These are phyloP conservation scores for Lateolabrax maculatus DNA, from an alignment of 2,797 vertebrate species.

Conservation along the genomic window DNA sequence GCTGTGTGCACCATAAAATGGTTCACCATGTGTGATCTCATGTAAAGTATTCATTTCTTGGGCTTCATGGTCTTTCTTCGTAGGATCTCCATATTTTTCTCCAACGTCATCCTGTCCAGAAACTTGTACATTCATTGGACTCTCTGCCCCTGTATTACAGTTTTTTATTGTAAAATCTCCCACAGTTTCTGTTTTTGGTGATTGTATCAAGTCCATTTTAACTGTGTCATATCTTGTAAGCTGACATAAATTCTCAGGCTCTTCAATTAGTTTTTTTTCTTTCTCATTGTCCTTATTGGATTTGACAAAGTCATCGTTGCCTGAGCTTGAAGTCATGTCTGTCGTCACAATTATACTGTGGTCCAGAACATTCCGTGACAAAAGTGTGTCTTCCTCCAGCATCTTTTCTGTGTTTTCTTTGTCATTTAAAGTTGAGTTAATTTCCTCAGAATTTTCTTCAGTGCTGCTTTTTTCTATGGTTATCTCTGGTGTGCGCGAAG, in stretches of 20 bases:
- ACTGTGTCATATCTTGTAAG: conserved; percentile 30
- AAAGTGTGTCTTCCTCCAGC: background rate
- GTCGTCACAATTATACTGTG: background rate
- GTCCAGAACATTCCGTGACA: conserved; percentile 5
- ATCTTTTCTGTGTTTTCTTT: conserved; percentile 15
- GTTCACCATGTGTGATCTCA: conserved; percentile 1
- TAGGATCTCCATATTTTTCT: background rate
- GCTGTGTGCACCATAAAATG: conserved; percentile 2
- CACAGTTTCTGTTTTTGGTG: conserved; percentile 22
- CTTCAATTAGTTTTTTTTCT: conserved; percentile 11
- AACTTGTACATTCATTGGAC: background rate
- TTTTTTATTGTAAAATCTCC: background rate
- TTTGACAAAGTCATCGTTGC: conserved; percentile 6
- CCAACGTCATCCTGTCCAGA: conserved; percentile 17
- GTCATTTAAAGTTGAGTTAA: background rate
- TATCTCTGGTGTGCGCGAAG: conserved; percentile 13
- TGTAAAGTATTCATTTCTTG: conserved; percentile 9
- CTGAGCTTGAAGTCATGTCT: conserved; percentile 7
- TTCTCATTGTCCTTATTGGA: conserved; percentile 21
- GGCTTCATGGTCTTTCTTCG: background rate
- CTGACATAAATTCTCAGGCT: conserved; percentile 2
- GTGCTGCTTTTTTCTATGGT: conserved; percentile 2
- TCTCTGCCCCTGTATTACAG: background rate
- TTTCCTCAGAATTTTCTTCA: background rate
- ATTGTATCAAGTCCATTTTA: conserved; percentile 34